These are phyloP conservation scores for Ladona fulva DNA, from an alignment of 1,140 invertebrate species.

Conservation along the genomic window DNA sequence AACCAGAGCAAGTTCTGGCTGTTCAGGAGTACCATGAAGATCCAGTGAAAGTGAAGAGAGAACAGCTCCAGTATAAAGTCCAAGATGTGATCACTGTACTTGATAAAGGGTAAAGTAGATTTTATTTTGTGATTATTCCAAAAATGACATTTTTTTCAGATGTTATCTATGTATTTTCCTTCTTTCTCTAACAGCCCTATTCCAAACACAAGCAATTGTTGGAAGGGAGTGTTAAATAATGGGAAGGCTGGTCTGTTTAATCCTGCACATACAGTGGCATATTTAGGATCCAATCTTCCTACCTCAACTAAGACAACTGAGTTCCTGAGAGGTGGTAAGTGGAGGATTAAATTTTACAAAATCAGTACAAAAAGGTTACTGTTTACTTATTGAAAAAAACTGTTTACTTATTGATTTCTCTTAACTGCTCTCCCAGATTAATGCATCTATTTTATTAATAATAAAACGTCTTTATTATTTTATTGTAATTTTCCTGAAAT, in stretches of 20 bases:
- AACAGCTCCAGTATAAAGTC: conserved; percentile 72
- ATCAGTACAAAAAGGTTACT: no score
- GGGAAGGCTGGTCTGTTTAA: conserved; percentile 85
- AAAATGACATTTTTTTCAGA: background rate
- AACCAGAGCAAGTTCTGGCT: conserved; percentile 83
- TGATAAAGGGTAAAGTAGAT: conserved; percentile 57
- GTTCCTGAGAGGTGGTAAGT: conserved; percentile 47
- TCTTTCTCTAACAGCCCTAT: conserved; percentile 23
- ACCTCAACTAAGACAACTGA: conserved; percentile 47
- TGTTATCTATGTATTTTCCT: background rate
- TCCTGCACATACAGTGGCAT: conserved; percentile 80
- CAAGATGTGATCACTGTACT: conserved; percentile 90
- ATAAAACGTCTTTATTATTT: no score
- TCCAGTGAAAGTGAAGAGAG: conserved; percentile 40
- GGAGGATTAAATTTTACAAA: no score
- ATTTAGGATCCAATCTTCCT: conserved; percentile 71
- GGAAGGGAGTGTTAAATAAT: conserved; percentile 76
- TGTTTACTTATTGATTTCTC: no score
- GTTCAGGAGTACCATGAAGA: conserved; percentile 45
- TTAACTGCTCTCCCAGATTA: no score
- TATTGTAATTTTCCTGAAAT: no score
- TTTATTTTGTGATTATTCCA: background rate
- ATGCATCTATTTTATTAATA: no score
- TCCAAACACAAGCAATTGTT: conserved; percentile 39
- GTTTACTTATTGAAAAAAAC: no score